Evolutionary conservation across 2,888 invertebrate species (phyloP), one percentile per base, ranked within the genome.

Genomic region (Prenolepis imparis): DNA sequence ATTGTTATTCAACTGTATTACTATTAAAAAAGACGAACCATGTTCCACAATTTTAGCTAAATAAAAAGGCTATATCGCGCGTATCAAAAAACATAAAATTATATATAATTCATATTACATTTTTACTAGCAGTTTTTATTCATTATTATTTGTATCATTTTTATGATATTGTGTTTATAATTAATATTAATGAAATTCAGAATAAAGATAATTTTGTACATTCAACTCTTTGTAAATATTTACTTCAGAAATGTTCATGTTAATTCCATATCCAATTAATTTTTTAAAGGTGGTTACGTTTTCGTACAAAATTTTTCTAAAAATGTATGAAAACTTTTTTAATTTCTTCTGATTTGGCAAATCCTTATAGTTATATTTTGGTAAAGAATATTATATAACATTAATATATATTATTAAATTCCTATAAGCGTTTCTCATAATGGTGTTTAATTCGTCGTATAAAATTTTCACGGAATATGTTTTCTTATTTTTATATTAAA

Each of bases 331-430:
- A 61, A 21, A 75, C n/a, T n/a, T n/a, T 66, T 11, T 12, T 28
- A 28, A 39, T 66, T 41, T 68, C 12, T 24, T 24, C 6, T 12
- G 12, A 4, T 24, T 41, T 57, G 39, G 11, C 41, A 57, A 57
- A 67, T 57, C 15, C 4, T 12, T 52, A 32, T 21, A 32, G 5
- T 8, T 18, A 67, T 67, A 57, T 28, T 8, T 18, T 39, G n/a
- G 8, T 28, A 15, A 32, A 68, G 28, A 36, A 67, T 68, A 11
- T 57, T 57, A 57, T 9, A 41, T 28, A 57, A 59, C n/a, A 57
- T 67, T n/a, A 52, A 52, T 32, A 52, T 64, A 39, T 52, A 68
- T 55, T 52, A 68, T 55, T 11, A 39, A 57, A 57, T 68, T 68
- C 12, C 21, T 57, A 28, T 66, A 11, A 59, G 28, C 36, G 12